phyloP scores from a whole-genome alignment of 1,140 invertebrate species.

The Monomorium pharaonis region DNA sequence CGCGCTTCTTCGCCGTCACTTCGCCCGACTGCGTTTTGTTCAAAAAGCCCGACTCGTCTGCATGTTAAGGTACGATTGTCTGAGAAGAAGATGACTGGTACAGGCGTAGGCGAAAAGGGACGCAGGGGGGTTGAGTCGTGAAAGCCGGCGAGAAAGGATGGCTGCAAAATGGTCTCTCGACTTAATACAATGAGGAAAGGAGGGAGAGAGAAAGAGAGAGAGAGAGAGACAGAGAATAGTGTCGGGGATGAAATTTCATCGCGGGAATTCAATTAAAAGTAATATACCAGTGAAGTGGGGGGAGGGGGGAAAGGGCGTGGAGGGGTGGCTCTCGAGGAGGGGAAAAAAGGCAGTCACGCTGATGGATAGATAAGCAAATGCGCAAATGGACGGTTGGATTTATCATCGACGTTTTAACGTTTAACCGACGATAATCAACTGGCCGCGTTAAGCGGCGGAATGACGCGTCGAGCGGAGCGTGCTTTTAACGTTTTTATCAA shows the following conservation, averaged over 20 bases:
- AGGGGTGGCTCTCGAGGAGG: background rate
- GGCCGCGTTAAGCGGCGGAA: background rate
- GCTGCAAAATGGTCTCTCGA: conserved; percentile 68
- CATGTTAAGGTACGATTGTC: conserved; percentile 41
- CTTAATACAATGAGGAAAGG: conserved; percentile 68
- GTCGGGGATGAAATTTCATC: conserved; percentile 81
- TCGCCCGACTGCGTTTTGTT: background rate
- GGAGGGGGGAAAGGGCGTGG: background rate
- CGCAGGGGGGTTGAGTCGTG: background rate
- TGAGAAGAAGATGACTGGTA: conserved; percentile 21
- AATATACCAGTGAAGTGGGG: conserved; percentile 68
- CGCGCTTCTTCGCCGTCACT: background rate
- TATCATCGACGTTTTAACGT: conserved; percentile 58
- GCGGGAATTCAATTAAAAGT: conserved; percentile 84
- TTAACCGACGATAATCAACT: conserved; percentile 40
- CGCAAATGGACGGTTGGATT: conserved; percentile 57
- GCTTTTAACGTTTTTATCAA: conserved; percentile 11
- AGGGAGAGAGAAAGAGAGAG: conserved; percentile 14
- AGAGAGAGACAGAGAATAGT: conserved; percentile 36
- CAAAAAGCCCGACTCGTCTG: conserved; percentile 31
- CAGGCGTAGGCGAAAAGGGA: background rate
- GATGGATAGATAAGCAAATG: conserved; percentile 66
- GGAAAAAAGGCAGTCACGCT: conserved; percentile 61
- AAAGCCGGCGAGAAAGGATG: conserved; percentile 52
- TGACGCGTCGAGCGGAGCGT: conserved; percentile 5